Base-by-base conservation (phyloP, 2,888 invertebrate species). In the Herminia tarsipennalis region DNA sequence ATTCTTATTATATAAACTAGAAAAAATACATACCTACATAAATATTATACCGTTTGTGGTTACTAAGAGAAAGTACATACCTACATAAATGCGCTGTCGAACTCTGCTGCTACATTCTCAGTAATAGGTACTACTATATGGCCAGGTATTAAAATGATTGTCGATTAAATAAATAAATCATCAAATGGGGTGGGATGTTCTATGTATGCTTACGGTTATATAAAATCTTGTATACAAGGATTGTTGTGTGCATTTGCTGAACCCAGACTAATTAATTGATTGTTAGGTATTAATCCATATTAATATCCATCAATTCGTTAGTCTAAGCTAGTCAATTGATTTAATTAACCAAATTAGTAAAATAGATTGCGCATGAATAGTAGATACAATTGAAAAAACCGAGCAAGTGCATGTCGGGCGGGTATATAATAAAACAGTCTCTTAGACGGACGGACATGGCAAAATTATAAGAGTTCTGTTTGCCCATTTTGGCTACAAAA, bases 81-180 rank as follows among this genome's bases (percentile, higher is more conserved):
- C n/a, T n/a, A n/a, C n/a, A n/a, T n/a, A n/a, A n/a, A n/a, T n/a
- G 28, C 21, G 28, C 27, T 29, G 12, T 17, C 27, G 8, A 39
- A 45, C 22, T 45, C 44, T 34, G 34, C 12, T 28, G 36, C 29
- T 34, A 39, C 35, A 32, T 35, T 36, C 37, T 27, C 28, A 36
- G 30, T 36, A 47, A 47, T 35, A 18, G 40, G 13, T 25, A 4
- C 36, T 47, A 47, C 20, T 40, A 47, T 36, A 47, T 47, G 46
- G 46, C 46, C 36, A 41, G 17, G 32, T 32, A 36, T 47, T 40
- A 40, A 47, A 47, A 46, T 45, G 39, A 46, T 40, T 46, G 40
- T 40, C 39, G 39, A 40, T 46, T 30, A 46, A 47, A 41, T 47
- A 47, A 47, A 47, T 47, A 47, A 47, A 47, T 47, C 28, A 41